phyloP scores from a whole-genome alignment of 2,113 vertebrate genomes.

The Pithys albifrons region DNA sequence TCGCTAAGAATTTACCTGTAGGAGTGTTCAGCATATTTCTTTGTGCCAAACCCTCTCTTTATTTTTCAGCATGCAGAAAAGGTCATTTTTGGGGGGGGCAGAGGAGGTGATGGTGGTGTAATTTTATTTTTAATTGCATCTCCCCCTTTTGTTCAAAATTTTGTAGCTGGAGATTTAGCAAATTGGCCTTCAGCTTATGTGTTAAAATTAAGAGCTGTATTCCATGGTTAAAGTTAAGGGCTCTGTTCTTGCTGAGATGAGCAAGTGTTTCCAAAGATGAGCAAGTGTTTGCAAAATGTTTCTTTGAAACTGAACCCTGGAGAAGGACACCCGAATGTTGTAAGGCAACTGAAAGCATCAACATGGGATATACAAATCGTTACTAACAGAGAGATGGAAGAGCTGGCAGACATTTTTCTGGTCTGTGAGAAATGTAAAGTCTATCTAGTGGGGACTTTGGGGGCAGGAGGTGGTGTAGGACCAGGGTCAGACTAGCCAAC shows the following conservation, averaged over 20 bases:
- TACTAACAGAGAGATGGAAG: neutral
- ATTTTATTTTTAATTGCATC: neutral
- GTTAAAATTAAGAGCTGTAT: neutral
- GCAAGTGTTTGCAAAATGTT: neutral
- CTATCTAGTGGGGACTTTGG: neutral
- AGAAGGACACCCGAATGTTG: neutral
- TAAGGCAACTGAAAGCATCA: neutral
- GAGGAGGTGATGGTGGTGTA: neutral
- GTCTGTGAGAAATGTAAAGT: neutral
- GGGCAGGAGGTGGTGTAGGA: neutral
- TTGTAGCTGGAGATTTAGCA: neutral
- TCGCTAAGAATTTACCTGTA: slow-evolving; percentile 19
- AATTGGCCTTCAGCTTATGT: neutral
- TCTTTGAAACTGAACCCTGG: neutral
- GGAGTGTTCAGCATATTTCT: slow-evolving; percentile 17
- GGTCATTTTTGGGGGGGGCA: neutral
- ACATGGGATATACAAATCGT: neutral
- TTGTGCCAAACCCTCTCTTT: neutral
- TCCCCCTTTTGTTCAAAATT: neutral
- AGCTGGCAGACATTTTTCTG: neutral
- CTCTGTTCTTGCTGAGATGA: neutral
- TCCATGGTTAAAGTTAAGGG: neutral
- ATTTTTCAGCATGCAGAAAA: neutral
- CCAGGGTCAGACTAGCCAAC: neutral
- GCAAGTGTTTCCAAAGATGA: neutral